Base-by-base conservation (phyloP, 92 coral and sea anemone genomes). In the Actinostola sp. region DNA sequence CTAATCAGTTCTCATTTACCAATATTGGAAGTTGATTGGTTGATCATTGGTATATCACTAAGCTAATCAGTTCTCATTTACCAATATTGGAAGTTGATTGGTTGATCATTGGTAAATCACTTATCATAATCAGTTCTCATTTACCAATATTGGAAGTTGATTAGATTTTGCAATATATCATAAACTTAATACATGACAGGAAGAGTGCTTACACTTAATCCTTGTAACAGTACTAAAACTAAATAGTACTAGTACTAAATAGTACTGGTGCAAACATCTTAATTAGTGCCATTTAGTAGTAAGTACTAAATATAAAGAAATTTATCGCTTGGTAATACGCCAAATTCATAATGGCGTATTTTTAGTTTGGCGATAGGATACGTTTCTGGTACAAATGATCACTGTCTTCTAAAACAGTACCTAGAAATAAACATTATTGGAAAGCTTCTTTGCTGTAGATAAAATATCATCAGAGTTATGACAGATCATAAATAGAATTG, bases 401-500 rank as follows among this genome's bases (percentile, higher is more conserved):
- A n/a, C n/a, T n/a, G n/a, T n/a, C n/a, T n/a, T n/a, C n/a, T n/a
- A n/a, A n/a, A n/a, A n/a, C n/a, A n/a, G n/a, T n/a, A n/a, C n/a
- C n/a, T n/a, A n/a, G n/a, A n/a, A n/a, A n/a, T n/a, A n/a, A n/a
- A n/a, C n/a, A n/a, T n/a, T n/a, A n/a, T n/a, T n/a, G n/a, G n/a
- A n/a, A 59, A 68, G 79, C 55, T 80, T 53, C 75, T 85, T 72
- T 23, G 66, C 91, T n/a, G n/a, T n/a, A n/a, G n/a, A n/a, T n/a
- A 79, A 68, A 38, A 63, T 76, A 48, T 60, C 91, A 87, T 57
- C 81, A 74, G 44, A 86, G 52, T 61, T 66, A 61, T 25, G 81
- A 71, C 91, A 86, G 74, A 70, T 86, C 87, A 80, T 86, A n/a
- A n/a, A n/a, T n/a, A n/a, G n/a, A n/a, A 65, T 73, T 70, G 56